These are phyloP conservation scores for Anthophora plumipes DNA, from an alignment of 2,888 invertebrate species.

Conservation along the genomic window DNA sequence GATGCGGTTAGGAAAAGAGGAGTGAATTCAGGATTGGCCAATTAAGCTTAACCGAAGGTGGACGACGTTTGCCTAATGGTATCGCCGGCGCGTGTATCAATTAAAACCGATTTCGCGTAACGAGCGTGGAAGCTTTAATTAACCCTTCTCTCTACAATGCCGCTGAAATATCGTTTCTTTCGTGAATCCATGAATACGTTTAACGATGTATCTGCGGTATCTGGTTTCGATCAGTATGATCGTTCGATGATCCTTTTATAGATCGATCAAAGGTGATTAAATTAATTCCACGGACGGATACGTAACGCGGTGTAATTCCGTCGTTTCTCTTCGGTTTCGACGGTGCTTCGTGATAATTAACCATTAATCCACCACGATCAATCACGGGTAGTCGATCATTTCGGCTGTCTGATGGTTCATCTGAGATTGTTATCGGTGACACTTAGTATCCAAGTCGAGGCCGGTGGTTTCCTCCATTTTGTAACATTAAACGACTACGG, in stretches of 20 bases:
- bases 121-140: slow-evolving; percentile 27
- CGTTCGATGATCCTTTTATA: slow-evolving; percentile 12
- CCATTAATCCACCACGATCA: no score
- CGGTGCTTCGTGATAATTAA: no score
- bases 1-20: no score
- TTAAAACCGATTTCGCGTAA: slow-evolving; percentile 17
- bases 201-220: slow-evolving; percentile 7
- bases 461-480: no score
- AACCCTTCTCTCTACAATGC: neutral
- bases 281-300: neutral
- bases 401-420: no score
- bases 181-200: slow-evolving; percentile 33
- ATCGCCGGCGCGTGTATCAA: slow-evolving; percentile 16
- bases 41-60: neutral
- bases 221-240: neutral
- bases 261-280: neutral
- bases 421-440: no score
- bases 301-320: no score
- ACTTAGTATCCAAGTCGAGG: no score
- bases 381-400: no score
- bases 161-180: neutral
- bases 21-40: neutral
- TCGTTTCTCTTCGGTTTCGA: no score
- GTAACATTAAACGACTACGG: no score
- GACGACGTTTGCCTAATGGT: neutral